Percentiles rank a stretch among this genome's conserved stretches.
Conservation (phyloP, 2,888 invertebrate genomes). For the Synanthedon vespiformis region DNA sequence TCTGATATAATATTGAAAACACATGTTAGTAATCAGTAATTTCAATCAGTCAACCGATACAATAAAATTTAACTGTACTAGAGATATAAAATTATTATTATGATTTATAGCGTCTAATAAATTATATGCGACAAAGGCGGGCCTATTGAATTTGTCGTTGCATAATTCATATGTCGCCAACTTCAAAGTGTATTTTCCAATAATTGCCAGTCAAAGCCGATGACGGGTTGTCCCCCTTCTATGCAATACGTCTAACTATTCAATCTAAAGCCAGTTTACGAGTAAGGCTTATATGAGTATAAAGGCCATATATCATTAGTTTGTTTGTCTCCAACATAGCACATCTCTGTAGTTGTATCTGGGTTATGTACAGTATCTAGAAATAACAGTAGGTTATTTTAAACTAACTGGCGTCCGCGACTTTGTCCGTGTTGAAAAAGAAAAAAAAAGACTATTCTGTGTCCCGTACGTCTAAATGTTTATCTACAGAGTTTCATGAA, state of each 20-base stretch:
- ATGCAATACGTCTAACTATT: constrained; percentile 14
- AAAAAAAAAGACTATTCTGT: too few relatives aligned
- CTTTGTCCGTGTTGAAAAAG: too few relatives aligned
- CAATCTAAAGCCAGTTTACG: constrained; percentile 27
- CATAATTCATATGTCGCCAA: neutral
- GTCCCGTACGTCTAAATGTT: too few relatives aligned
- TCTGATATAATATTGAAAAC: too few relatives aligned
- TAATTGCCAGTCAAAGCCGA: neutral
- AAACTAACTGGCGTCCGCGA: too few relatives aligned
- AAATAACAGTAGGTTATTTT: too few relatives aligned
- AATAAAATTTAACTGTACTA: too few relatives aligned
- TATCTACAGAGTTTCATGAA: too few relatives aligned
- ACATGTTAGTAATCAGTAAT: too few relatives aligned
- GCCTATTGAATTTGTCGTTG: neutral
- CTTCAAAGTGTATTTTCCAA: neutral
- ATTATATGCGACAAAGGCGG: neutral
- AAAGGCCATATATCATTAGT: constrained; percentile 41
- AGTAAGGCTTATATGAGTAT: constrained; percentile 14
- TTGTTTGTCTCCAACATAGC: constrained; percentile 36
- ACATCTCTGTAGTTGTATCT: constrained; percentile 24
- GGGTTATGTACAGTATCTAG: constrained; percentile 26
- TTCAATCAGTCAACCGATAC: too few relatives aligned
- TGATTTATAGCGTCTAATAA: neutral
- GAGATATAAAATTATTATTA: too few relatives aligned
- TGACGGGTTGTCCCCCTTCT: constrained; percentile 18